Evolutionary conservation across 2,888 invertebrate genomes (phyloP), one percentile per base, ranked within the genome.

Genomic region (Argyresthia albistria): DNA sequence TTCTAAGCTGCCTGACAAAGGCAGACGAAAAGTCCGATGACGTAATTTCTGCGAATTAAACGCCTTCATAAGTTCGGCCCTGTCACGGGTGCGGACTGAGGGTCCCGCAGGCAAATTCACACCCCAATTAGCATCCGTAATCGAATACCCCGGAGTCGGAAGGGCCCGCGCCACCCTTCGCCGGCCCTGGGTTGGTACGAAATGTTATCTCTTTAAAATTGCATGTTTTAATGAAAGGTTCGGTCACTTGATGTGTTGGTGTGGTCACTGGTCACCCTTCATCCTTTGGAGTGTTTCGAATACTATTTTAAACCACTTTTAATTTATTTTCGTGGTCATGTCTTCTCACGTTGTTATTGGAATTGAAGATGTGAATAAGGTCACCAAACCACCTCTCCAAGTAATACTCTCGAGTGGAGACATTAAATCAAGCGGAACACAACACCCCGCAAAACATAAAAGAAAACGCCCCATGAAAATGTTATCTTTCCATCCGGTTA

Each of bases 51-150:
- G 10, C 42, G 42, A 42, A 42, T 42, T 42, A 42, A 42, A 11
- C 12, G 42, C 42, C 42, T 42, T 11, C 42, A 12, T 12, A 42
- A 42, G 45, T 46, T 16, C 45, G 25, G 25, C 14, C 46, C 9
- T 46, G 56, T 60, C 60, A 64, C 62, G 60, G 37, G 36, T 14
- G 37, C 39, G 15, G 14, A 54, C 25, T 25, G 25, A 25, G 61
- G 59, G 59, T 57, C 66, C 63, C 60, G 58, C 64, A 63, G 65
- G 65, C 68, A 64, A 70, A 70, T 73, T 76, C 69, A 64, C 73
- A 72, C 71, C 69, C 73, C 74, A 71, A 75, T 76, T 76, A 76
- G 66, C 57, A 60, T 53, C 58, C 60, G 64, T 64, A 68, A 70
- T 73, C 70, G 66, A 69, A 69, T 65, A 60, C 59, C 61, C 57